Evolutionary conservation across 2,113 vertebrate genomes (phyloP), one percentile per base, ranked within the genome.

Genomic region (Sturnus vulgaris): DNA sequence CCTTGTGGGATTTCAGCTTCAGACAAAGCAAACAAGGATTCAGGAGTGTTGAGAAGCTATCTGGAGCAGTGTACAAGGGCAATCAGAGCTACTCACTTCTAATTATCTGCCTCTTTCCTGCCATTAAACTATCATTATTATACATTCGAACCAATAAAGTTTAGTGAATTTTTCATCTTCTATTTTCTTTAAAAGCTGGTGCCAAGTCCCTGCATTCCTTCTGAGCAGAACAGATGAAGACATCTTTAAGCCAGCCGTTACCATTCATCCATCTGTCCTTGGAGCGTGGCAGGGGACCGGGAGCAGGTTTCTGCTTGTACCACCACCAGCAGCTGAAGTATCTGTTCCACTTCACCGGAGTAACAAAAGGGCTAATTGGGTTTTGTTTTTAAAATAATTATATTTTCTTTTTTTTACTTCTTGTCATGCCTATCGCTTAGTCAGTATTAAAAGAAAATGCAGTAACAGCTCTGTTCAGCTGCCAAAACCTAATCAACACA

Each of bases 1-100:
- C 97, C 97, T 97, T 95, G 95, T 96, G 98, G 98, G 98, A 98
- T 97, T 98, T 97, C 97, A 97, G 98, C 95, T 95, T 97, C 93
- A 65, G 94, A 98, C 98, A 98, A 98, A 98, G 96, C 97, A 98
- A 98, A 98, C 97, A 98, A 97, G 97, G 93, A 96, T 97, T 95
- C 68, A 9, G 94, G 88, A 96, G 93, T 69, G 93, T 61, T 80
- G 97, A 96, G 95, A 96, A 97, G 93, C 97, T 97, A 93, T 97
- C 96, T 97, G 96, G 92, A 96, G 87, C 52, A 0, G 93, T n/a
- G 90, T 95, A 94, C 93, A 95, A 97, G 98, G 97, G 95, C 95
- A 95, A 97, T 96, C 97, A 95, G 95, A 97, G 86, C n/a, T 27
- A 81, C 86, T 95, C 73, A 80, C 76, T 97, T 97, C 97, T 98